These are phyloP conservation scores for Gymnoscelis rufifasciata DNA, from an alignment of 2,888 invertebrate species.

Conservation along the genomic window DNA sequence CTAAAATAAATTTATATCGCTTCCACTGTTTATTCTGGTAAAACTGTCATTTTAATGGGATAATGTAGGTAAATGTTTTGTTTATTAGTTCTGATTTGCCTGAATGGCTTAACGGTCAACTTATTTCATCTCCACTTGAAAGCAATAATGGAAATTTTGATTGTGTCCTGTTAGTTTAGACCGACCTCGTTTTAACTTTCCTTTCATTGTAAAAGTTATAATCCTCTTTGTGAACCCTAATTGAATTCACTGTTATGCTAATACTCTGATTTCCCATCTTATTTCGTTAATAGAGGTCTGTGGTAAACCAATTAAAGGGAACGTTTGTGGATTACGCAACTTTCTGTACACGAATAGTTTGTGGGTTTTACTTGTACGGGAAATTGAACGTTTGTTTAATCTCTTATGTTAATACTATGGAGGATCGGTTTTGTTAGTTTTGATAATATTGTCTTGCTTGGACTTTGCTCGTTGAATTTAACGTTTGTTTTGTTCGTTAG, in stretches of 20 bases:
- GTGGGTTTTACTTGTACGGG: constrained; percentile 51
- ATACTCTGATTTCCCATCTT: constrained; percentile 79
- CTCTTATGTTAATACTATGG: constrained; percentile 43
- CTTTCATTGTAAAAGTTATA: constrained; percentile 78
- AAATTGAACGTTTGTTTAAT: constrained; percentile 54
- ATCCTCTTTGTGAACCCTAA: constrained; percentile 78
- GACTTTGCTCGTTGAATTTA: constrained; percentile 9
- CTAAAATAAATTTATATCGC: constrained; percentile 8
- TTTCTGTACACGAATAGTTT: constrained; percentile 66
- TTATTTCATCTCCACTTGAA: constrained; percentile 64
- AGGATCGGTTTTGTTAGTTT: constrained; percentile 34
- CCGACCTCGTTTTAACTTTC: constrained; percentile 68
- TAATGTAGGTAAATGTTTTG: not conserved
- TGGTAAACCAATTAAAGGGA: constrained; percentile 77
- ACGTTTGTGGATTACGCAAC: constrained; percentile 74
- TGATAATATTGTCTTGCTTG: constrained; percentile 25
- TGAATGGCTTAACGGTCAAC: constrained; percentile 35
- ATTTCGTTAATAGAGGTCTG: constrained; percentile 78
- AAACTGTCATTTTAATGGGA: not conserved
- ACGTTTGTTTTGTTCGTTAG: constrained; percentile 7
- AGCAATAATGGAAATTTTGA: constrained; percentile 70
- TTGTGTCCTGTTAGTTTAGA: constrained; percentile 72
- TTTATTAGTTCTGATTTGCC: constrained; percentile 10
- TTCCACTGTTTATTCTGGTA: not conserved
- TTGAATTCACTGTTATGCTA: constrained; percentile 79